Base-by-base conservation (phyloP, 2,113 vertebrate genomes). In the Dicerorhinus sumatrensis region DNA sequence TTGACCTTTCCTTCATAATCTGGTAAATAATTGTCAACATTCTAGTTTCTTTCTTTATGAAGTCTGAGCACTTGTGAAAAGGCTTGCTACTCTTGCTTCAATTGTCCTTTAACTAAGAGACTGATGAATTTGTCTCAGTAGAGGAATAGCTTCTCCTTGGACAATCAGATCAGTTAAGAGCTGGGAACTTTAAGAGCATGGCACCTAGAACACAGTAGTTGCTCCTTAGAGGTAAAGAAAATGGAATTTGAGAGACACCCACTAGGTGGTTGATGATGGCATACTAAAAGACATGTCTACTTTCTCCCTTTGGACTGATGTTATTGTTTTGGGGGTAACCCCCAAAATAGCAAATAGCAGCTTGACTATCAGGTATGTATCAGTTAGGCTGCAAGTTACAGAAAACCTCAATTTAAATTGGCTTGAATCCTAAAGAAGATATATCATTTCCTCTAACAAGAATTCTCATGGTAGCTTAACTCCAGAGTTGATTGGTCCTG, bases 11-110 rank as follows among this genome's bases (percentile, higher is more conserved):
- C 70, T 69, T 91, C n/a, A 58, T 81, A 65, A 31, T 73, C 36
- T 87, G 25, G 21, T 63, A 81, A 96, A 73, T 73, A 89, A 65
- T 54, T 80, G 62, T 95, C 48, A 88, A 8, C 8, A 31, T 95
- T 60, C 16, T 56, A 42, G 36, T 82, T 67, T 82, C 27, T 48
- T 85, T 77, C 46, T 67, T 96, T 97, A 80, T 42, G 20, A 88
- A 72, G 5, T 85, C 12, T 36, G 48, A 70, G 14, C 72, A 42
- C 65, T 85, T 75, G 17, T 76, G 17, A 21, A 75, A 94, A 88
- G 9, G 18, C 33, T 42, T 92, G 39, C 16, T 65, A 23, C 2
- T 89, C 54, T 92, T 87, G n/a, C 23, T 75, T 96, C 25, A 93
- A 39, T 29, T 65, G 10, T 70, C 12, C 20, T 72, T 87, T 83